These are phyloP conservation scores for Metaphire vulgaris DNA, from an alignment of 1,140 invertebrate species.

Conservation along the genomic window DNA sequence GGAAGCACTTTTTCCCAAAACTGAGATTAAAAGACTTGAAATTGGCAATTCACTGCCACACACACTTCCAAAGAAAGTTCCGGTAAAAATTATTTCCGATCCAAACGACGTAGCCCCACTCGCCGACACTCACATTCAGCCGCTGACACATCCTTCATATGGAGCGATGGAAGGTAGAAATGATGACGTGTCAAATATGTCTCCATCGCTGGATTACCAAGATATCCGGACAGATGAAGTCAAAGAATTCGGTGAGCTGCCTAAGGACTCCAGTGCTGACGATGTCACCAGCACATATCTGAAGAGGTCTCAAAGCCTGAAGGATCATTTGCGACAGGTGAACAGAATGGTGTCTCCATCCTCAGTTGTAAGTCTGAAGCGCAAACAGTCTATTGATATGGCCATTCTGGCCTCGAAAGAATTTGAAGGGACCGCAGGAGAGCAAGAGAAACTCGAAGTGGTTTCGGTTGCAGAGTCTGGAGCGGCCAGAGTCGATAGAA, in stretches of 20 bases:
- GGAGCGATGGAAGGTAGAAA: not conserved
- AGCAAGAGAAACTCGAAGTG: too few species aligned
- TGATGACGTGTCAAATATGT: not conserved
- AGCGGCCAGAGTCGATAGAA: too few species aligned
- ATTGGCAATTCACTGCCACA: not conserved
- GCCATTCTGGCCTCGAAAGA: not conserved
- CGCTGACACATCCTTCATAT: not conserved
- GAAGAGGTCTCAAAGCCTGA: constrained; percentile 17
- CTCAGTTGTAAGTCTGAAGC: not conserved
- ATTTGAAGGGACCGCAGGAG: not conserved
- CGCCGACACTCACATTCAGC: not conserved
- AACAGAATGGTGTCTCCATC: not conserved
- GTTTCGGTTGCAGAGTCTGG: too few species aligned
- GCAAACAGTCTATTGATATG: constrained; percentile 17
- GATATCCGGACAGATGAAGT: not conserved
- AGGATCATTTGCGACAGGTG: constrained; percentile 1
- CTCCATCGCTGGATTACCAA: not conserved
- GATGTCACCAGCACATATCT: not conserved
- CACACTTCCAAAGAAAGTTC: not conserved
- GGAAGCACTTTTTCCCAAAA: too few species aligned
- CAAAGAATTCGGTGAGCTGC: constrained; percentile 7
- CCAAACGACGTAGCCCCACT: not conserved
- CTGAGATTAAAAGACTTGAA: too few species aligned
- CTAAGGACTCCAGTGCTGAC: not conserved
- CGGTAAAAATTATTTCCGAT: not conserved